Conservation (phyloP, 2,113 vertebrate genomes). For the Tringa solitaria region DNA sequence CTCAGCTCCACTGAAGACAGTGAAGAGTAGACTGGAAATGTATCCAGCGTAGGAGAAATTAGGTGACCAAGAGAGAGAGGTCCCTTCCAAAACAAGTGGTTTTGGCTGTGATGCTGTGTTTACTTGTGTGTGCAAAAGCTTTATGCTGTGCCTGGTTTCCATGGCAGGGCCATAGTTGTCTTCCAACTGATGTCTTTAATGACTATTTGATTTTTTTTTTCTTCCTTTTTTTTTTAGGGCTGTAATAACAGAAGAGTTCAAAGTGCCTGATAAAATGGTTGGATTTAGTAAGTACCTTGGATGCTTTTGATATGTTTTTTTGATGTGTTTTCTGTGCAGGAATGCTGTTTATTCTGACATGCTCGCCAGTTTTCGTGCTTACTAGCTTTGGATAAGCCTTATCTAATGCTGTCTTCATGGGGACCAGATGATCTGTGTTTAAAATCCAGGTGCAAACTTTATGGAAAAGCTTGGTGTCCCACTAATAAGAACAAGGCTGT, state of each 20-base stretch:
- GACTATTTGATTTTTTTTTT: not conserved
- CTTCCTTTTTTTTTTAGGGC: constrained; percentile 77
- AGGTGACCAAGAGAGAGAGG: not conserved
- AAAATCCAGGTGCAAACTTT: not conserved
- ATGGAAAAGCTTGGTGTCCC: not conserved
- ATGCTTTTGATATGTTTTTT: constrained; percentile 11
- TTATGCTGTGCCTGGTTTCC: not conserved
- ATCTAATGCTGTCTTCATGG: not conserved
- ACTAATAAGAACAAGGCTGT: not conserved
- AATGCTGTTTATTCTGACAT: not conserved
- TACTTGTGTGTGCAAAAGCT: not conserved
- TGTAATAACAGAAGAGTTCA: constrained; percentile 97
- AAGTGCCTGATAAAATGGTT: constrained; percentile 99
- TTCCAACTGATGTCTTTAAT: not conserved
- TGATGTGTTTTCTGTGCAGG: not conserved
- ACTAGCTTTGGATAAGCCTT: not conserved
- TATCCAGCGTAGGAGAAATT: not conserved
- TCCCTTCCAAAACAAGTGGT: not conserved
- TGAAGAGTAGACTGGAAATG: not conserved
- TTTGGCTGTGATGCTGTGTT: not conserved
- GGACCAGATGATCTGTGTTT: not conserved
- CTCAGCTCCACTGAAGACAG: not conserved
- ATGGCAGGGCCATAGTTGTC: not conserved
- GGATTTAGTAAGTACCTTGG: constrained; percentile 94
- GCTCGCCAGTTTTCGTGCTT: not conserved